A percentile compares a stretch with the other conserved stretches of the same genome.
These are phyloP conservation scores for Knipowitschia caucasica DNA, from an alignment of 2,797 vertebrate genomes.

Conservation along the genomic window DNA sequence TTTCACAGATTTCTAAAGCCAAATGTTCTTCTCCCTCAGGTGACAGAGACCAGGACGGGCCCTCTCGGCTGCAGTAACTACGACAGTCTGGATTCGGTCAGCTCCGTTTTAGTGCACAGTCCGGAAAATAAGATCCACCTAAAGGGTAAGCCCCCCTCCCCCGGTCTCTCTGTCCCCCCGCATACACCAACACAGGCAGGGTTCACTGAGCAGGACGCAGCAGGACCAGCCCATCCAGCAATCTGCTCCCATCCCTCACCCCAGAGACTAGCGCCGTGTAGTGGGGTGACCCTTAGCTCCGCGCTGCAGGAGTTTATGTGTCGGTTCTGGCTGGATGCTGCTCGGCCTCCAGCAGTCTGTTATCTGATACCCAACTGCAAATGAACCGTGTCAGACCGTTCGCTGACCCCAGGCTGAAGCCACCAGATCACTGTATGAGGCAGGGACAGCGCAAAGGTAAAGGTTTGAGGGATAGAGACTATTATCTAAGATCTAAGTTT, in stretches of 20 bases:
- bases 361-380: conserved; percentile 49
- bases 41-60: conserved; percentile 95
- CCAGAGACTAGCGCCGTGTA: conserved; percentile 41
- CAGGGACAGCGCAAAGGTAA: neutral
- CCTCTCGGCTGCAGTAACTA: conserved; percentile 99
- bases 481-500: no score
- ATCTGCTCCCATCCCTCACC: conserved; percentile 34
- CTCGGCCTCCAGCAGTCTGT: conserved; percentile 47
- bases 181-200: conserved; percentile 22
- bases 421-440: conserved; percentile 4
- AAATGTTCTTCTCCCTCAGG: conserved; percentile 76
- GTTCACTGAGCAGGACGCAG: conserved; percentile 18
- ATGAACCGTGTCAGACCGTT: conserved; percentile 27
- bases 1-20: conserved; percentile 27
- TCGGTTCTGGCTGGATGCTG: conserved; percentile 49
- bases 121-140: conserved; percentile 98
- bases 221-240: conserved; percentile 22
- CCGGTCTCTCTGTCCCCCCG: neutral
- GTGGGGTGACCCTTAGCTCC: conserved; percentile 59
- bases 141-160: conserved; percentile 78
- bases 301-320: conserved; percentile 59
- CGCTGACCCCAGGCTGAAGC: conserved; percentile 36
- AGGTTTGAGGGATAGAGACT: no score
- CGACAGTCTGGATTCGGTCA: conserved; percentile 97
- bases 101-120: conserved; percentile 96